A percentile compares a stretch with the other conserved stretches of the same genome.
phyloP scores from a whole-genome alignment of 2,113 vertebrate species.

The Mobula birostris region DNA sequence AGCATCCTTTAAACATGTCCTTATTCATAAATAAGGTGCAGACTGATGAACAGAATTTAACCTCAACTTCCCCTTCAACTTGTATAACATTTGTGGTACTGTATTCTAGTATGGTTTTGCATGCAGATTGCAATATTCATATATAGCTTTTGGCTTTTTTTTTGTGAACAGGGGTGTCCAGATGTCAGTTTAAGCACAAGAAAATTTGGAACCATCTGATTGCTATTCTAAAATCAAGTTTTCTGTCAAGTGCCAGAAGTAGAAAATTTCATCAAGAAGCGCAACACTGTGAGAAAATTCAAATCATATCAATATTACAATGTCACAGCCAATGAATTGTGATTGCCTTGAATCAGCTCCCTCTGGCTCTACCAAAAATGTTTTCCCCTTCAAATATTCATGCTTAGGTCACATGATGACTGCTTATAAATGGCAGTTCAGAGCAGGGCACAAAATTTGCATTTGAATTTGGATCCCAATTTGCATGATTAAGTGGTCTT shows the following conservation, averaged over 20 bases:
- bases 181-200: neutral
- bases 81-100: neutral
- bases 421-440: neutral
- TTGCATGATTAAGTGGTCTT: neutral
- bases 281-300: neutral
- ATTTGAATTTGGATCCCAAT: no score
- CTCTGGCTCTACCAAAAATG: neutral
- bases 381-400: neutral
- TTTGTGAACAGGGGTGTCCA: neutral
- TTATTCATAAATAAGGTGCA: neutral
- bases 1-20: neutral
- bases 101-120: neutral
- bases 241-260: neutral
- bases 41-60: conserved; percentile 6
- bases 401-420: neutral
- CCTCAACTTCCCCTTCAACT: conserved; percentile 22
- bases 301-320: no score
- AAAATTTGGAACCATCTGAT: neutral
- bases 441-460: neutral
- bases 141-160: neutral
- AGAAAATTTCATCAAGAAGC: neutral
- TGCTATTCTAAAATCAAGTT: neutral
- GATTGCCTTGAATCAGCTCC: neutral
- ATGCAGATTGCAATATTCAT: neutral
- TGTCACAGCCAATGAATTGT: neutral